Evolutionary conservation across 1,140 invertebrate genomes (phyloP).

Genomic region (Branchinecta lynchi): DNA sequence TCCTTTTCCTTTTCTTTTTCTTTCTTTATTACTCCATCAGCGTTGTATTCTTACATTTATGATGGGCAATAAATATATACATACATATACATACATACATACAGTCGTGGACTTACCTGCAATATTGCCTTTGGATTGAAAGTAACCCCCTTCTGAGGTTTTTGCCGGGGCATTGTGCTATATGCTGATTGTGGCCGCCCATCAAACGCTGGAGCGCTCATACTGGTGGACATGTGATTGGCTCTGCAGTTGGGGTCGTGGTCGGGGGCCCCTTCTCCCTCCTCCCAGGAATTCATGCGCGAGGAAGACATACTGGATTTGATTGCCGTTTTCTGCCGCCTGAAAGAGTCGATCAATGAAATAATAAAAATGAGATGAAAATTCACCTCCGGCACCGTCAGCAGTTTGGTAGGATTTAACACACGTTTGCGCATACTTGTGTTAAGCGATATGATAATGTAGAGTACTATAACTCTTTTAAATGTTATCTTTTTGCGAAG

Average conservation of each 20-base stretch:
- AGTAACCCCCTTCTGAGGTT: not conserved
- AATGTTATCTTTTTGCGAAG: too few species aligned
- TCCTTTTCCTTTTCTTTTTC: too few species aligned
- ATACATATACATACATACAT: slow-evolving; percentile 10
- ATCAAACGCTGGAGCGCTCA: not conserved
- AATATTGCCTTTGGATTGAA: not conserved
- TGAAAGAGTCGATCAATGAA: not conserved
- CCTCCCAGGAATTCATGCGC: not conserved
- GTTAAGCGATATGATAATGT: too few species aligned
- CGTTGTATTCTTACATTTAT: too few species aligned
- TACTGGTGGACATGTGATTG: not conserved
- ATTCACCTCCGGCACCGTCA: too few species aligned
- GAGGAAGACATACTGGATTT: not conserved
- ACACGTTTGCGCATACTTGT: too few species aligned
- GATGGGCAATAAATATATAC: slow-evolving; percentile 5
- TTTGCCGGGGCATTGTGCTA: slow-evolving; percentile 1
- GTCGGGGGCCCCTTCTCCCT: not conserved
- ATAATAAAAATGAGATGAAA: too few species aligned
- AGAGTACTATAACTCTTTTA: too few species aligned
- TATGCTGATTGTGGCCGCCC: not conserved
- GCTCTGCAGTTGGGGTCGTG: not conserved
- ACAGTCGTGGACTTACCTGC: not conserved
- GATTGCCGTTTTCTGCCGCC: not conserved
- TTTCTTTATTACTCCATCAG: too few species aligned
- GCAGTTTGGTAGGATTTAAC: too few species aligned